Conservation (phyloP, 2,888 invertebrate species). For the Hoplodrina blanda region DNA sequence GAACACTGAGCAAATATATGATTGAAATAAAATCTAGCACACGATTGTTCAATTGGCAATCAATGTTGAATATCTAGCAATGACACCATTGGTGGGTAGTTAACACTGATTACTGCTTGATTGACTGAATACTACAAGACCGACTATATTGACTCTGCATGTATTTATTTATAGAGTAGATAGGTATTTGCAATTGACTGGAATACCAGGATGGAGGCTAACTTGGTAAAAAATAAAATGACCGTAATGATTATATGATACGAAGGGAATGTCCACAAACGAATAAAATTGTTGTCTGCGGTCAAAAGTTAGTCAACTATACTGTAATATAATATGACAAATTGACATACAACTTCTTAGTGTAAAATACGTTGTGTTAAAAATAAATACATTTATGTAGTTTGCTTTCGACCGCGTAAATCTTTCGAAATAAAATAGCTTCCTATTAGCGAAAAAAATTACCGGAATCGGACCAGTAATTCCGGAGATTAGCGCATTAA, state of each 20-base stretch:
- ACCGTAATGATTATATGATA: no score
- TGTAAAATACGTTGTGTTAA: no score
- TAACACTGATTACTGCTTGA: slow-evolving; percentile 32
- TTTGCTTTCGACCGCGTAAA: no score
- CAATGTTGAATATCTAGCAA: slow-evolving; percentile 34
- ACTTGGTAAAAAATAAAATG: neutral
- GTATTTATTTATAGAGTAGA: neutral
- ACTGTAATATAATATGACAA: no score
- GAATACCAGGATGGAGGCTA: neutral
- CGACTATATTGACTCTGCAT: neutral
- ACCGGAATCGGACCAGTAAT: no score
- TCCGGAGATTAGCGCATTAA: no score
- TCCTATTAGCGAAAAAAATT: no score
- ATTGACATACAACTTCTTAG: no score
- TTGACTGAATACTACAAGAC: slow-evolving; percentile 22
- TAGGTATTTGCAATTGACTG: neutral
- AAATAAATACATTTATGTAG: no score
- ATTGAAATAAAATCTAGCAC: slow-evolving; percentile 34
- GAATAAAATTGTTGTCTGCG: no score
- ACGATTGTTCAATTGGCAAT: slow-evolving; percentile 47
- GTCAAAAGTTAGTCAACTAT: no score
- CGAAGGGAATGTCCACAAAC: neutral
- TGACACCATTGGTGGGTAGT: slow-evolving; percentile 33
- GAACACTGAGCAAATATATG: slow-evolving; percentile 1
- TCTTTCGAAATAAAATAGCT: no score